These are phyloP conservation scores for Trachelus iudaicus DNA, from an alignment of 2,888 invertebrate genomes.

Conservation along the genomic window DNA sequence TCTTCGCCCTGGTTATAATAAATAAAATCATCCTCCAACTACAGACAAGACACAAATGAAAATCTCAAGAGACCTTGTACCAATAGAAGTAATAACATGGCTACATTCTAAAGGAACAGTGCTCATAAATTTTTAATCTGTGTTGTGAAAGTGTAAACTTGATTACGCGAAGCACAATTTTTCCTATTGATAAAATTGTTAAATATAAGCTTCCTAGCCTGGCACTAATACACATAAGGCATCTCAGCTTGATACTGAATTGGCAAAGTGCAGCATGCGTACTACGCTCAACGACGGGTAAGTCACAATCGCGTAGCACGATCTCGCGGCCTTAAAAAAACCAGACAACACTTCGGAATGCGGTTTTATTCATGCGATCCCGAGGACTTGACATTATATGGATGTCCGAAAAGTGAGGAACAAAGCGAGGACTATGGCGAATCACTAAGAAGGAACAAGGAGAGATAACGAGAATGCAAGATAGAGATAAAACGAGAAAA, in stretches of 20 bases:
- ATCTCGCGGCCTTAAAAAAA: slow-evolving; percentile 23
- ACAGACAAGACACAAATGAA: neutral
- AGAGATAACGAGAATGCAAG: neutral
- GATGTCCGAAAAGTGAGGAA: neutral
- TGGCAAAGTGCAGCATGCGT: neutral
- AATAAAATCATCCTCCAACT: neutral
- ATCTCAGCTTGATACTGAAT: neutral
- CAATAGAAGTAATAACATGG: neutral
- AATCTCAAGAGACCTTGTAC: neutral
- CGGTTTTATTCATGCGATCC: slow-evolving; percentile 24
- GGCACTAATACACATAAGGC: neutral
- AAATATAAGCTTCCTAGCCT: neutral
- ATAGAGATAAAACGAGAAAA: neutral
- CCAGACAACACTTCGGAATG: slow-evolving; percentile 24
- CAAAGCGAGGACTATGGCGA: neutral
- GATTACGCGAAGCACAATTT: slow-evolving; percentile 8
- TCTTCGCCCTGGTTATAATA: neutral
- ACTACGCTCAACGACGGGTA: neutral
- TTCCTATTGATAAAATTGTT: neutral
- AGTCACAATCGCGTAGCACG: slow-evolving; percentile 19
- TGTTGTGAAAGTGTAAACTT: slow-evolving; percentile 6
- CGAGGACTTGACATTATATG: neutral
- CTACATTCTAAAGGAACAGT: neutral
- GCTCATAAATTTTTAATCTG: slow-evolving; percentile 22
- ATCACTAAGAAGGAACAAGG: neutral